These are phyloP conservation scores for Alaudala cheleensis DNA, from an alignment of 2,113 vertebrate species.

Conservation along the genomic window DNA sequence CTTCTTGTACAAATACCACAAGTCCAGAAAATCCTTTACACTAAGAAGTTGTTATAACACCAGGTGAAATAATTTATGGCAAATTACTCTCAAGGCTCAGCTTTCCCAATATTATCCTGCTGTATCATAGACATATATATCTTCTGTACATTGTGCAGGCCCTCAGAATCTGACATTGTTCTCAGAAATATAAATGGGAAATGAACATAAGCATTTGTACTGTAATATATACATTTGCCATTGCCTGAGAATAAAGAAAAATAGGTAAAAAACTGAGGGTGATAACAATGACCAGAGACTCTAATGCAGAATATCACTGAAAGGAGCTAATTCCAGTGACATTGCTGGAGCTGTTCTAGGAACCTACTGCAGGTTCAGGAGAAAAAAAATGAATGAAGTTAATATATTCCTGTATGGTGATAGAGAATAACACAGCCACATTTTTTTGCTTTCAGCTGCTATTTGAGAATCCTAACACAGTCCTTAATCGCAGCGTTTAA, in stretches of 20 bases:
- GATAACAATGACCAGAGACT: neutral
- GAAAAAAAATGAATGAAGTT: neutral
- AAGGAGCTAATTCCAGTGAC: neutral
- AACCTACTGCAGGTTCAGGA: neutral
- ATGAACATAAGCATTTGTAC: neutral
- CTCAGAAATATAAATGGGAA: conserved; percentile 6
- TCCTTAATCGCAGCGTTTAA: neutral
- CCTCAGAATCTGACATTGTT: neutral
- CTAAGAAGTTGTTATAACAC: neutral
- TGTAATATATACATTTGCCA: neutral
- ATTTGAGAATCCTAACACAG: neutral
- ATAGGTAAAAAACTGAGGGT: neutral
- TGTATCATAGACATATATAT: neutral
- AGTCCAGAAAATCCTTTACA: neutral
- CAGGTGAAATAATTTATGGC: neutral
- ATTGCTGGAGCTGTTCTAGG: neutral
- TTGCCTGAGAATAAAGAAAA: conserved; percentile 11
- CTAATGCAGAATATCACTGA: neutral
- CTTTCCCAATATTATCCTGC: neutral
- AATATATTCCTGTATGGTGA: neutral
- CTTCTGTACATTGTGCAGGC: neutral
- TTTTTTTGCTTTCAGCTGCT: neutral
- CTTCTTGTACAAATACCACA: neutral
- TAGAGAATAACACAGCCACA: neutral
- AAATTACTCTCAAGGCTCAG: neutral